Conservation (phyloP, 2,888 invertebrate genomes). For the Caenorhabditis virilis region DNA sequence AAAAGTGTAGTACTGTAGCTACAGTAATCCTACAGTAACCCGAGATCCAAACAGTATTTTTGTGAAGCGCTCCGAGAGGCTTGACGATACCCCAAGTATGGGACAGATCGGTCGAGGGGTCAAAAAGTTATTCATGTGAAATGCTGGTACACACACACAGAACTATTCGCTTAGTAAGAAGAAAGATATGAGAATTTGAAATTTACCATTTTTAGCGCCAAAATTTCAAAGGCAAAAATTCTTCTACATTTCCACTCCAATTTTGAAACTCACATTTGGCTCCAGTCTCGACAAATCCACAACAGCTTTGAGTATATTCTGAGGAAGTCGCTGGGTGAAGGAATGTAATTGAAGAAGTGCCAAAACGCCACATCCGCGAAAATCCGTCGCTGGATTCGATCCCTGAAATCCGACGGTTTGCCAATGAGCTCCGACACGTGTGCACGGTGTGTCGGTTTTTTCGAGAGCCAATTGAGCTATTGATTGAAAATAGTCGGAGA, state of each 20-base stretch:
- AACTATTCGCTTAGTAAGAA: too few species aligned
- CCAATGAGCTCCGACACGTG: conserved; percentile 41
- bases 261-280: conserved; percentile 41
- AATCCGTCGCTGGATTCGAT: conserved; percentile 46
- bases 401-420: conserved; percentile 49
- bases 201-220: not conserved
- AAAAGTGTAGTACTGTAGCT: too few species aligned
- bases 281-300: conserved; percentile 37
- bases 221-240: too few species aligned
- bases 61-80: too few species aligned
- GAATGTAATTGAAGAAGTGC: conserved; percentile 46
- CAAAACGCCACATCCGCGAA: conserved; percentile 44
- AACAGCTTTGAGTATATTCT: conserved; percentile 26
- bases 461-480: conserved; percentile 8
- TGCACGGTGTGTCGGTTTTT: not conserved
- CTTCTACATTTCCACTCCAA: too few species aligned
- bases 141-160: too few species aligned
- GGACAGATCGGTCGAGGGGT: not conserved
- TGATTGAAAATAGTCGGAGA: conserved; percentile 28
- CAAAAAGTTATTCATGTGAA: too few species aligned
- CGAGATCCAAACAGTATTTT: too few species aligned
- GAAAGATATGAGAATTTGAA: too few species aligned
- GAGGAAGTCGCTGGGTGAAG: conserved; percentile 17
- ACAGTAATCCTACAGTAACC: too few species aligned
- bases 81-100: too few species aligned